Base-by-base conservation (phyloP, 2,797 vertebrate genomes). In the Myripristis murdjan region DNA sequence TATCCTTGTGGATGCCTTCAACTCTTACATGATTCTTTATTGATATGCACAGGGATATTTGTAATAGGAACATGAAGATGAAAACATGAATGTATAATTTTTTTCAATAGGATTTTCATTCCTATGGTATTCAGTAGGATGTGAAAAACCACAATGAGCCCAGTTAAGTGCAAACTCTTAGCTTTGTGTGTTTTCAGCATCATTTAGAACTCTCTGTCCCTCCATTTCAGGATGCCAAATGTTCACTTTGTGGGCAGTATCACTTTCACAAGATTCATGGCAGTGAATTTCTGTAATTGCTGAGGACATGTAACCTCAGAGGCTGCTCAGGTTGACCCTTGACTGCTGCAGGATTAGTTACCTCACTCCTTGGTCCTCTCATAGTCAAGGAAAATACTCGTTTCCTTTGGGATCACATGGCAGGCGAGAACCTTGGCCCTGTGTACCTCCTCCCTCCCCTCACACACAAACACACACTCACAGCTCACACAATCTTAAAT, bases 311-410 rank as follows among this genome's bases (percentile, higher is more conserved):
- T 48, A 58, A 60, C 55, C 48, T 9, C 49, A 55, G 62, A 52
- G 12, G 26, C 24, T 55, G 28, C 20, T 58, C 72, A 3, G 12
- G 70, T 75, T 83, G 65, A 79, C 55, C 69, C 62, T 68, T 73
- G 54, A 81, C 58, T 54, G 41, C 39, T 44, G 41, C 3, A 35
- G 20, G 24, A 69, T 83, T 56, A 53, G 47, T 70, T 65, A 58
- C 73, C 12, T 71, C 47, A 53, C 8, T 46, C 28, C 52, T 16
- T 2, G n/a, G 51, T 76, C 66, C 76, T 57, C 69, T 63, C 6
- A 15, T 18, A 43, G 24, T 60, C 18, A 46, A 52, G 24, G 48
- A 8, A 28, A 12, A 68, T 24, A 55, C 22, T 26, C 31, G n/a
- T 64, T 55, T 64, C 54, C 44, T 60, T 51, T 41, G 60, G 62